Conservation (phyloP, 2,888 invertebrate species). For the Ophion costatus region DNA sequence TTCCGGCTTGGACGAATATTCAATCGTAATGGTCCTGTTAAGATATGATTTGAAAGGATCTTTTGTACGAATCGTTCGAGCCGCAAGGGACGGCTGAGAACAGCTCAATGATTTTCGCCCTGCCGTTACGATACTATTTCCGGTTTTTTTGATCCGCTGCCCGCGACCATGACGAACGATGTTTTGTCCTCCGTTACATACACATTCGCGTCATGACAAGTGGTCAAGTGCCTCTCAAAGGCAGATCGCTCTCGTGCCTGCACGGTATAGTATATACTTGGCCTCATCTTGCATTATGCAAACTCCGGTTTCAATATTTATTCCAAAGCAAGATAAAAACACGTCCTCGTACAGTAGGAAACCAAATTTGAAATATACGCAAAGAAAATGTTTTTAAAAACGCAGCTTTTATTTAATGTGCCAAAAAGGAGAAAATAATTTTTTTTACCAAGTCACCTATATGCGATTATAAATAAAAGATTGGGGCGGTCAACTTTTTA, state of each 20-base stretch:
- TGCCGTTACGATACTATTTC: slow-evolving; percentile 26
- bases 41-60: not conserved
- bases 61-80: not conserved
- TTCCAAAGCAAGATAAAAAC: no score
- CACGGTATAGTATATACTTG: slow-evolving; percentile 37
- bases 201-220: slow-evolving; percentile 35
- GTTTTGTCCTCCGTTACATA: slow-evolving; percentile 40
- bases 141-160: slow-evolving; percentile 34
- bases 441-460: no score
- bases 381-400: not conserved
- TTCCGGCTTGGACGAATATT: not conserved
- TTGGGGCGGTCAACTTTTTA: no score
- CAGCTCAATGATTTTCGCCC: slow-evolving; percentile 19
- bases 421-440: no score
- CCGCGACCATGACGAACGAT: slow-evolving; percentile 36
- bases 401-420: not conserved
- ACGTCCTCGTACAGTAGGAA: no score
- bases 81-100: not conserved
- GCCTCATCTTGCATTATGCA: slow-evolving; percentile 49
- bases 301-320: slow-evolving; percentile 13
- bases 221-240: slow-evolving; percentile 46
- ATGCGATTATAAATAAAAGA: no score
- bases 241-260: slow-evolving; percentile 21
- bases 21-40: not conserved
- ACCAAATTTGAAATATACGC: not conserved